Evolutionary conservation across 2,797 vertebrate genomes (phyloP).

Genomic region (Pteronotus mesoamericanus): DNA sequence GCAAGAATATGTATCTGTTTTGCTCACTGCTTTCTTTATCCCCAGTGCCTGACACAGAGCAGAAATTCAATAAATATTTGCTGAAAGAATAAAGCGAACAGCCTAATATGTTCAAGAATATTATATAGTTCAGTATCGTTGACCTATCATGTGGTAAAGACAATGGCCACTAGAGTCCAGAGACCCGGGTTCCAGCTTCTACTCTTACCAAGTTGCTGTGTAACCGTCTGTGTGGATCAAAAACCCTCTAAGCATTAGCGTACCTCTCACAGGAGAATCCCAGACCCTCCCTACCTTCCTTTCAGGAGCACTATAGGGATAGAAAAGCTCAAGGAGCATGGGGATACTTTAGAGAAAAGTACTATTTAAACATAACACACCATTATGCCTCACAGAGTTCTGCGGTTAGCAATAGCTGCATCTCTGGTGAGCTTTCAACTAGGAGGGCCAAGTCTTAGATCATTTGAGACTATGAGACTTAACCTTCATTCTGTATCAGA

Average conservation of each 20-base stretch:
- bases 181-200: neutral
- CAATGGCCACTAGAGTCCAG: neutral
- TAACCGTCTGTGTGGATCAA: neutral
- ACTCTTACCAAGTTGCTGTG: neutral
- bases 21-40: neutral
- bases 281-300: neutral
- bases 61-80: neutral
- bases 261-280: neutral
- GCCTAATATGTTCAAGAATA: neutral
- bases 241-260: neutral
- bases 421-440: neutral
- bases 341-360: neutral
- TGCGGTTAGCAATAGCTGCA: neutral
- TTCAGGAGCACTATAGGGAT: neutral
- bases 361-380: neutral
- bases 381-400: neutral
- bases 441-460: neutral
- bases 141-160: neutral
- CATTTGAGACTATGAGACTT: constrained; percentile 8
- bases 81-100: neutral
- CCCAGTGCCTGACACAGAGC: neutral
- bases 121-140: neutral
- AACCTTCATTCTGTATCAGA: neutral
- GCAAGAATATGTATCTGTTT: neutral
- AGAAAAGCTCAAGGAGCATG: neutral